These are phyloP conservation scores for Cnemophilus loriae DNA, from an alignment of 2,113 vertebrate genomes.

Conservation along the genomic window DNA sequence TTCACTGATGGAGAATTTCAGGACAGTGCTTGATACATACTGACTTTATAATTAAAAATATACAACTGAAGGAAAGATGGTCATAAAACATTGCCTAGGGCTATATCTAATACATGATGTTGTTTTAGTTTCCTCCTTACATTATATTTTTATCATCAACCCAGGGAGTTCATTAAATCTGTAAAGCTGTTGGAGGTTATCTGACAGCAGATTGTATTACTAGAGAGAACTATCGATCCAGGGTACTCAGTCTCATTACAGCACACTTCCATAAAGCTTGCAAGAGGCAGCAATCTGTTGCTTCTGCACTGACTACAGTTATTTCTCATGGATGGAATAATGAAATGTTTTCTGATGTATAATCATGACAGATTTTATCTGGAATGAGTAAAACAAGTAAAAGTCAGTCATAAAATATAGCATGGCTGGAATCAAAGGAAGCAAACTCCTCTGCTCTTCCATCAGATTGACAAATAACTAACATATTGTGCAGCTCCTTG, in stretches of 20 bases:
- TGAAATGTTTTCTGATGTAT: conserved; percentile 65
- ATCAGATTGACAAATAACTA: conserved; percentile 71
- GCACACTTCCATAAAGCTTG: conserved; percentile 59
- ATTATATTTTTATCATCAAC: conserved; percentile 59
- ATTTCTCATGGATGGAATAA: conserved; percentile 64
- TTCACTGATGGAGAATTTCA: conserved; percentile 33
- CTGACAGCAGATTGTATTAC: conserved; percentile 49
- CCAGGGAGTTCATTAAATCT: conserved; percentile 64
- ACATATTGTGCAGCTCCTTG: conserved; percentile 18
- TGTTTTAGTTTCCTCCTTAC: conserved; percentile 57
- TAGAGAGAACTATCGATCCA: conserved; percentile 61
- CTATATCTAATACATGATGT: conserved; percentile 58
- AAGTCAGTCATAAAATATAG: conserved; percentile 53
- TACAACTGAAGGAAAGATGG: conserved; percentile 44
- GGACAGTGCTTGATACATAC: conserved; percentile 54
- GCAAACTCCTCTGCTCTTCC: conserved; percentile 45
- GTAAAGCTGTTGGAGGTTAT: conserved; percentile 54
- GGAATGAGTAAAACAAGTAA: conserved; percentile 60
- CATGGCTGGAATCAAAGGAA: conserved; percentile 59
- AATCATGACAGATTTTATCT: conserved; percentile 69
- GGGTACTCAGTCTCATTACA: conserved; percentile 60
- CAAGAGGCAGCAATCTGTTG: conserved; percentile 63
- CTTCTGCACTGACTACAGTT: conserved; percentile 63
- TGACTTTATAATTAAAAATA: conserved; percentile 67
- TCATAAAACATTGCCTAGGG: conserved; percentile 36